Conservation (phyloP, 2,888 invertebrate species). For the Allacma fusca region DNA sequence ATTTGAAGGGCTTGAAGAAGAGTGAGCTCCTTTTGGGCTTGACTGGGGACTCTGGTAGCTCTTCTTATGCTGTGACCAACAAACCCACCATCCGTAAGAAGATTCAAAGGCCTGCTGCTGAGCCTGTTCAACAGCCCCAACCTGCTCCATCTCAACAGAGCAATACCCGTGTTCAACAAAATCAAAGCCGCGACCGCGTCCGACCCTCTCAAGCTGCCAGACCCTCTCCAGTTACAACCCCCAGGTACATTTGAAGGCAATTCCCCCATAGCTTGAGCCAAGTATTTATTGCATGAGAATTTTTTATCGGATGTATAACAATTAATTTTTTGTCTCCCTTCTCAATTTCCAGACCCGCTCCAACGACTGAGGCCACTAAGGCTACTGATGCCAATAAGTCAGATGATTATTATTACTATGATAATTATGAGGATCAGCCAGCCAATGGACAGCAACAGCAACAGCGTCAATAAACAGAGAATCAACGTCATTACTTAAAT, state of each 20-base stretch:
- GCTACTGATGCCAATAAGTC: conserved; percentile 49
- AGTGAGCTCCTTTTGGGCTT: conserved; percentile 87
- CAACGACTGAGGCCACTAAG: conserved; percentile 52
- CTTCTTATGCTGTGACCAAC: conserved; percentile 49
- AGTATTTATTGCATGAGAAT: no score
- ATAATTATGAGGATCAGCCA: conserved; percentile 58
- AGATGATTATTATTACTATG: conserved; percentile 61
- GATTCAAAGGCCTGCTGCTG: conserved; percentile 36
- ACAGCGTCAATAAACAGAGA: conserved; percentile 46
- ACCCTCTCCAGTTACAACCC: conserved; percentile 34
- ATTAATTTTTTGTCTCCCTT: no score
- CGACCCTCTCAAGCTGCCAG: conserved; percentile 24
- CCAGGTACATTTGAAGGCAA: conserved; percentile 15
- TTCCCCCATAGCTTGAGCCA: no score
- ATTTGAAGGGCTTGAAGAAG: conserved; percentile 93
- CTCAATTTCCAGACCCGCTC: no score
- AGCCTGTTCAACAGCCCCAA: conserved; percentile 35
- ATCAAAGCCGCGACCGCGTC: conserved; percentile 19
- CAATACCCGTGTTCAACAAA: conserved; percentile 37
- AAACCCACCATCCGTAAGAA: conserved; percentile 60
- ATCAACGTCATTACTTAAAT: conserved; percentile 22
- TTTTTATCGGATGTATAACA: no score
- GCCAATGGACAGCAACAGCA: conserved; percentile 35
- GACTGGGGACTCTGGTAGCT: conserved; percentile 62
- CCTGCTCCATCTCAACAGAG: conserved; percentile 42